Percentiles rank a stretch among this genome's conserved stretches.
Evolutionary conservation across 2,113 vertebrate genomes (phyloP).

Genomic region (Malaclemys terrapin): DNA sequence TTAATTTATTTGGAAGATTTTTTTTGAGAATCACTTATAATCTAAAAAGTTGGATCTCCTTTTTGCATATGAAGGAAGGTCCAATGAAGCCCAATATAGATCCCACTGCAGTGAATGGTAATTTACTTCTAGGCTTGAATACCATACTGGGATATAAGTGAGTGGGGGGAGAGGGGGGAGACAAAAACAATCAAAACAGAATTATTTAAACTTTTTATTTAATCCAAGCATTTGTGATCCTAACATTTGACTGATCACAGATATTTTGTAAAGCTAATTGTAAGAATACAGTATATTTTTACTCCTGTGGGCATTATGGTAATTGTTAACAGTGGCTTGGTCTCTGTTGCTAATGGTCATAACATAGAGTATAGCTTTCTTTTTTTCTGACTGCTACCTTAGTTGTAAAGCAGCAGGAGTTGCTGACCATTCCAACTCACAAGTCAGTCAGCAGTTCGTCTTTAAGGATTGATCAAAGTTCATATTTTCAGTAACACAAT

Average conservation of each 20-base stretch:
- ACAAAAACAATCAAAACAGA: neutral
- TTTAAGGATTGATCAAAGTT: neutral
- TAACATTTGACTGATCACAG: neutral
- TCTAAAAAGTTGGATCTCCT: neutral
- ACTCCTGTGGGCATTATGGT: neutral
- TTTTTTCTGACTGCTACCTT: accelerated
- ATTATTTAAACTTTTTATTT: neutral
- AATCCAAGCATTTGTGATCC: neutral
- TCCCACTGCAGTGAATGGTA: neutral
- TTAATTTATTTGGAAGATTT: conserved; percentile 27
- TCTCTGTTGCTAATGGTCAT: neutral
- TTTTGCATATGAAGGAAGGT: neutral
- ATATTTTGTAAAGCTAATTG: neutral
- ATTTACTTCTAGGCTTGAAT: neutral
- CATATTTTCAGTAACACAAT: neutral
- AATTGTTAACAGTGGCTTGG: neutral
- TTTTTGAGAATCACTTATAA: conserved; percentile 4
- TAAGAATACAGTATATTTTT: neutral
- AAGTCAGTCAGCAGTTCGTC: neutral
- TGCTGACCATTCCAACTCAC: neutral
- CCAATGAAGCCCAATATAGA: neutral
- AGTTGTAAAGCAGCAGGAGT: neutral
- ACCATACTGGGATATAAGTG: neutral
- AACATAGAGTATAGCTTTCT: neutral
- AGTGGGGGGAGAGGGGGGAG: neutral